Evolutionary conservation across 64 coral and sea anemone genomes (phyloP).

Genomic region (Anthopleura sola): DNA sequence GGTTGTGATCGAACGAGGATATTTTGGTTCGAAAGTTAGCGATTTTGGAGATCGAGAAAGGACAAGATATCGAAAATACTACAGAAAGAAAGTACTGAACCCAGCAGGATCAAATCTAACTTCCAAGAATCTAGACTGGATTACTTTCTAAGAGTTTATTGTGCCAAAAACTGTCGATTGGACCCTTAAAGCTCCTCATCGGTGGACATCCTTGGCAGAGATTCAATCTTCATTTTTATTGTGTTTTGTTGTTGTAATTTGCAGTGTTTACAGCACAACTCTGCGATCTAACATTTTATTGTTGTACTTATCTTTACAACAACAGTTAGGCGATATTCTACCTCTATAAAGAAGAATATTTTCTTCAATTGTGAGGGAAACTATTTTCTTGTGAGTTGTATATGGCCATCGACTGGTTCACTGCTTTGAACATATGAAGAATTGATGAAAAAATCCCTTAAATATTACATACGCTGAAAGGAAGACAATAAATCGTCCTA

Average conservation of each 20-base stretch:
- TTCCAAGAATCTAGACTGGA: background rate
- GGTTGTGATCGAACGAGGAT: background rate
- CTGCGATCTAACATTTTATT: background rate
- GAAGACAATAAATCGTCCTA: constrained; percentile 62
- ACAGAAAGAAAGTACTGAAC: background rate
- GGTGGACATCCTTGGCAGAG: background rate
- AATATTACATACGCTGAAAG: constrained; percentile 89
- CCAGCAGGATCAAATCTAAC: background rate
- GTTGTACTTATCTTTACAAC: background rate
- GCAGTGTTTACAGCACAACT: background rate
- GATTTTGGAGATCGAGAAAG: background rate
- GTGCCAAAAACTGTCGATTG: background rate
- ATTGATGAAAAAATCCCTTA: constrained; percentile 84
- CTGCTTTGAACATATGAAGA: constrained; percentile 37
- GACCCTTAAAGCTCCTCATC: background rate
- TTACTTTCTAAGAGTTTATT: background rate
- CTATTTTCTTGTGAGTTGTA: background rate
- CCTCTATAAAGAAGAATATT: background rate
- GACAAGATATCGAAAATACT: background rate
- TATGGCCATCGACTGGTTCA: background rate
- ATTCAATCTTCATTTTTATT: background rate
- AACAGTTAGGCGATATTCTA: background rate
- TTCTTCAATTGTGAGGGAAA: too few relatives aligned
- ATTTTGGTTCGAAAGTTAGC: background rate
- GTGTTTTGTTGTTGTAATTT: background rate